Evolutionary conservation across 2,113 vertebrate species (phyloP), one percentile per base, ranked within the genome.

Genomic region (Propithecus coquereli): DNA sequence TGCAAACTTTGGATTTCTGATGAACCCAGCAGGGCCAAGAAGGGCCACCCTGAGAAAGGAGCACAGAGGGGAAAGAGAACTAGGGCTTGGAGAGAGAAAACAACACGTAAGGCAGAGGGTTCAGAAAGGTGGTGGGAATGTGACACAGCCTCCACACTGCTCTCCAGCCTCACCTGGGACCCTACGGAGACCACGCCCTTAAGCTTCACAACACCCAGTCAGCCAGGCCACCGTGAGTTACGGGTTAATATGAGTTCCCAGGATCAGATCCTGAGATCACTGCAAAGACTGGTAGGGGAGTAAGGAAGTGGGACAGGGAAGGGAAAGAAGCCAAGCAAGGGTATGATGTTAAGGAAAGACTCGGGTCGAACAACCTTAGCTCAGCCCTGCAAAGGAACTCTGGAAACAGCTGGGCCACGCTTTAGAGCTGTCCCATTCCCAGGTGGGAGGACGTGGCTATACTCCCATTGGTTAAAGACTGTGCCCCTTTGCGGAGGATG

Each of bases 91-190:
- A 37, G 5, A 37, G 50, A 25, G 14, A 34, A 73, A 32, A 18
- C 66, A 57, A 17, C 0, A 47, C 1, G 8, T 34, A 30, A 43
- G n/a, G 27, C 61, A 54, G 45, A 68, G 45, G 37, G 9, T 37
- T 9, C 0, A 45, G 32, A n/a, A 61, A 54, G 23, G 30, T 45
- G 25, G 17, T 0, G 0, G 2, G 37, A 9, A 22, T 6, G 0
- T 30, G 57, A 34, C 37, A 77, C 11, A 18, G 32, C 43, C 16
- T 63, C n/a, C 68, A 63, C 6, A 5, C 45, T 43, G 32, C 25
- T 63, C 23, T n/a, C 30, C 27, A 45, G 73, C 40, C 73, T 87
- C 32, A 16, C 90, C 66, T 1, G 0, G 25, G 37, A 20, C 17
- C 11, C 22, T 18, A 17, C 1, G 12, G 22, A 11, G 0, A 25